Evolutionary conservation across 2,888 invertebrate genomes (phyloP).

Genomic region (Ichneumoninae sp.): DNA sequence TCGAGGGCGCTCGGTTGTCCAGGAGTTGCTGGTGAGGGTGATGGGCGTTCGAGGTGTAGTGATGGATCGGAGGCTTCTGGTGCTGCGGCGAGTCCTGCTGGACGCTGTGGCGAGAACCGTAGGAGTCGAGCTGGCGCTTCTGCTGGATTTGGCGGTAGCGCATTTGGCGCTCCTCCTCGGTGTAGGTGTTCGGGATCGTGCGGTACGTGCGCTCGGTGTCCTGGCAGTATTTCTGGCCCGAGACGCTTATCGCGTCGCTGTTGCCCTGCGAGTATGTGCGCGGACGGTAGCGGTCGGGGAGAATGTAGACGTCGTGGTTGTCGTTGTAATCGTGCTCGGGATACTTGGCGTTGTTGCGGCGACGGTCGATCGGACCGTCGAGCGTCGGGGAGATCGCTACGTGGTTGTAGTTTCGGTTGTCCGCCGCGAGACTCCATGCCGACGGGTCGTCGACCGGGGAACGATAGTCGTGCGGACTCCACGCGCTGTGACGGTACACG

Average conservation of each 20-base stretch:
- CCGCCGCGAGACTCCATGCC: conserved; percentile 37
- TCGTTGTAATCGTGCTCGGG: conserved; percentile 80
- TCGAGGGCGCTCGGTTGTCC: conserved; percentile 45
- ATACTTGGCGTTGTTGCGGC: conserved; percentile 72
- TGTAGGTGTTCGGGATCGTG: conserved; percentile 78
- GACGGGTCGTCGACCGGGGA: conserved; percentile 44
- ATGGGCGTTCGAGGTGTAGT: conserved; percentile 52
- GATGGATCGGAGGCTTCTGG: conserved; percentile 16
- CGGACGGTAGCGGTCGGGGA: conserved; percentile 80
- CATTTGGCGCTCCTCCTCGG: conserved; percentile 79
- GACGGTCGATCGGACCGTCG: conserved; percentile 72
- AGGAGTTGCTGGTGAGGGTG: conserved; percentile 32
- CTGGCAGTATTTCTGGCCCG: conserved; percentile 53
- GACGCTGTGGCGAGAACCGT: conserved; percentile 69
- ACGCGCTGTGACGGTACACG: conserved; percentile 45
- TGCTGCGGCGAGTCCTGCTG: conserved; percentile 69
- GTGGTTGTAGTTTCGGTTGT: conserved; percentile 72
- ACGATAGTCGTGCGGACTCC: conserved; percentile 60
- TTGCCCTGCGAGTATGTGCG: conserved; percentile 82
- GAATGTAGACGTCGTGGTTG: conserved; percentile 81
- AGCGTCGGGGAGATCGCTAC: conserved; percentile 68
- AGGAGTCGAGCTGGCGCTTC: conserved; percentile 59
- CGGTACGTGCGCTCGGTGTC: conserved; percentile 76
- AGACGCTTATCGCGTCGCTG: conserved; percentile 67
- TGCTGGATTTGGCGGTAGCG: conserved; percentile 76